Conservation (phyloP, 2,888 invertebrate species). For the Caenorhabditis angaria region DNA sequence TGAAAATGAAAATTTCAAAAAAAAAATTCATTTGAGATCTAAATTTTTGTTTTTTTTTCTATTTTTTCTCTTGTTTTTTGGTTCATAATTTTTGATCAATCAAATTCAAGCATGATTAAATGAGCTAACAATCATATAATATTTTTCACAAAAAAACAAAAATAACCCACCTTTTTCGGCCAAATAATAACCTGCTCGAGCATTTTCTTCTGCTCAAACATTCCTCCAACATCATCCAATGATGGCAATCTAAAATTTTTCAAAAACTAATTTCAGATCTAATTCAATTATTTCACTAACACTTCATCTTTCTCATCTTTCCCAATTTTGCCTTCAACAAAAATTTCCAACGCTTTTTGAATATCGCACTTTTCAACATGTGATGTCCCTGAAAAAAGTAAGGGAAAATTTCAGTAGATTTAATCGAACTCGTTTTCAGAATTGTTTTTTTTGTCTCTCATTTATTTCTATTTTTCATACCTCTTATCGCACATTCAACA, state of each 20-base stretch:
- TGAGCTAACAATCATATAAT: too few relatives aligned
- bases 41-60: too few relatives aligned
- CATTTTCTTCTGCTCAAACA: constrained; percentile 57
- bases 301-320: constrained; percentile 31
- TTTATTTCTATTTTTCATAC: constrained; percentile 3
- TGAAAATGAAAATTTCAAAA: too few relatives aligned
- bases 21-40: too few relatives aligned
- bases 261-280: neutral
- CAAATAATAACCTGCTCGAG: constrained; percentile 65
- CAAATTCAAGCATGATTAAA: too few relatives aligned
- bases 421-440: constrained; percentile 3
- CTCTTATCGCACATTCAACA: constrained; percentile 38
- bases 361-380: constrained; percentile 16
- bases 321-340: constrained; percentile 31
- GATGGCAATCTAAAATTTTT: constrained; percentile 26
- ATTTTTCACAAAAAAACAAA: neutral
- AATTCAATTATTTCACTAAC: constrained; percentile 12
- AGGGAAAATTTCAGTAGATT: neutral
- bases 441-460: neutral
- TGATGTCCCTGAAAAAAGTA: constrained; percentile 24
- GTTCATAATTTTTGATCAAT: too few relatives aligned
- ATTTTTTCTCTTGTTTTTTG: too few relatives aligned
- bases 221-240: constrained; percentile 61
- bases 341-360: constrained; percentile 37
- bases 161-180: constrained; percentile 59